Percentiles rank a stretch among this genome's conserved stretches.
Conservation (phyloP, 2,888 invertebrate species). For the Eupeodes latifasciatus region DNA sequence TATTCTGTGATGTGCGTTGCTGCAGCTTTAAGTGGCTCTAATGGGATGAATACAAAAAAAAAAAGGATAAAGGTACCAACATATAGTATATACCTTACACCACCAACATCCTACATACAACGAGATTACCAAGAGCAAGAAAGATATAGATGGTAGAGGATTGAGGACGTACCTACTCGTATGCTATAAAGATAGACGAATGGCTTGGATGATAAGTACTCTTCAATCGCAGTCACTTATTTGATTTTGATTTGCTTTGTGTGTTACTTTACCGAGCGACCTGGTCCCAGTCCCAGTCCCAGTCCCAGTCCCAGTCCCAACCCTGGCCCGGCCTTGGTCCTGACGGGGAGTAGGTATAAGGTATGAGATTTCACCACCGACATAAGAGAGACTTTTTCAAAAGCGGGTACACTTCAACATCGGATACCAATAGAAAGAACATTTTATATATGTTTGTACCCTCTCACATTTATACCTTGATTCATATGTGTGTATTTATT, state of each 20-base stretch:
- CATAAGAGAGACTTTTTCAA: slow-evolving; percentile 20
- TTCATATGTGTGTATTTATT: neutral
- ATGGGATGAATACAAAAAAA: slow-evolving; percentile 14
- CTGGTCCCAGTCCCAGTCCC: too few relatives aligned
- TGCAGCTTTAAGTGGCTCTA: slow-evolving; percentile 55
- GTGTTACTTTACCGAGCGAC: slow-evolving; percentile 13
- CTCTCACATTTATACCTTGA: neutral
- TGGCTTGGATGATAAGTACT: slow-evolving; percentile 67
- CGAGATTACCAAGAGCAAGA: neutral
- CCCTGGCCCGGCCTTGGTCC: too few relatives aligned
- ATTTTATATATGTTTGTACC: neutral
- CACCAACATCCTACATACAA: too few relatives aligned
- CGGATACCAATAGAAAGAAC: slow-evolving; percentile 23
- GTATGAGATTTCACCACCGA: slow-evolving; percentile 6
- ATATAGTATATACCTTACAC: neutral
- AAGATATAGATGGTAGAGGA: slow-evolving; percentile 15
- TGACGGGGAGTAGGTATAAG: neutral
- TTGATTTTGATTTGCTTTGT: slow-evolving; percentile 70
- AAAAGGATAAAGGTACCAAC: slow-evolving; percentile 25
- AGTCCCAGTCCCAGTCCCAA: too few relatives aligned
- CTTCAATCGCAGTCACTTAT: slow-evolving; percentile 75
- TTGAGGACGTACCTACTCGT: neutral
- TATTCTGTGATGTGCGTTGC: neutral
- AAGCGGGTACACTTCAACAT: slow-evolving; percentile 25
- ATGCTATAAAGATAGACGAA: slow-evolving; percentile 29